phyloP scores from a whole-genome alignment of 2,888 invertebrate genomes.

The Dioctria linearis region DNA sequence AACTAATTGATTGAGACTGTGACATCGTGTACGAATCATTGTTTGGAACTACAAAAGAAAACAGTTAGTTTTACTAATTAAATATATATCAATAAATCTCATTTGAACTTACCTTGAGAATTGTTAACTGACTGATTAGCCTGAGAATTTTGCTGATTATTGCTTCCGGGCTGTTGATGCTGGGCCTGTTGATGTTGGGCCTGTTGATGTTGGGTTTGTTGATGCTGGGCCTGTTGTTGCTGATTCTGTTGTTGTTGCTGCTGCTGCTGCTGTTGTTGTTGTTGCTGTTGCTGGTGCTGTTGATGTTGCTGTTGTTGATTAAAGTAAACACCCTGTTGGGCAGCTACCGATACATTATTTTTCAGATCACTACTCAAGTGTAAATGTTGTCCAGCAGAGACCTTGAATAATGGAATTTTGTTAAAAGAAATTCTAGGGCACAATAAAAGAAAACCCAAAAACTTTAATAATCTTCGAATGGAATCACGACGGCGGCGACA shows the following conservation, averaged over 20 bases:
- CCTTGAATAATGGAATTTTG: slow-evolving; percentile 72
- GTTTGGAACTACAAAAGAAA: slow-evolving; percentile 64
- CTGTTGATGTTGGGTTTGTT: background rate
- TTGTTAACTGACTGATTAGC: slow-evolving; percentile 69
- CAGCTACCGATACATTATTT: slow-evolving; percentile 84
- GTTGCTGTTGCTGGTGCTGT: slow-evolving; percentile 58
- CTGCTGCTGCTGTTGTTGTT: slow-evolving; percentile 71
- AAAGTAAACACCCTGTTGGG: slow-evolving; percentile 88
- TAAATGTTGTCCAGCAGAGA: slow-evolving; percentile 90
- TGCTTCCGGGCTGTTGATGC: slow-evolving; percentile 34
- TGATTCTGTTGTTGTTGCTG: slow-evolving; percentile 69
- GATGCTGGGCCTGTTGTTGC: slow-evolving; percentile 61
- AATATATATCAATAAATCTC: background rate
- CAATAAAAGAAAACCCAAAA: background rate
- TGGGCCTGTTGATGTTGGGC: slow-evolving; percentile 29
- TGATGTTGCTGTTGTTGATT: slow-evolving; percentile 71
- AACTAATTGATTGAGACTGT: slow-evolving; percentile 89
- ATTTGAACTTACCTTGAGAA: slow-evolving; percentile 65
- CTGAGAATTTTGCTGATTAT: slow-evolving; percentile 61
- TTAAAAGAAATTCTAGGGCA: background rate
- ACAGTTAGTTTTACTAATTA: background rate
- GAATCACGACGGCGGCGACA: background rate
- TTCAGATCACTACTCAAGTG: slow-evolving; percentile 82
- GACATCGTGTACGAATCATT: slow-evolving; percentile 79
- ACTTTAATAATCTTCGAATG: slow-evolving; percentile 20